These are phyloP conservation scores for Melanchra persicariae DNA, from an alignment of 2,888 invertebrate genomes.

Conservation along the genomic window DNA sequence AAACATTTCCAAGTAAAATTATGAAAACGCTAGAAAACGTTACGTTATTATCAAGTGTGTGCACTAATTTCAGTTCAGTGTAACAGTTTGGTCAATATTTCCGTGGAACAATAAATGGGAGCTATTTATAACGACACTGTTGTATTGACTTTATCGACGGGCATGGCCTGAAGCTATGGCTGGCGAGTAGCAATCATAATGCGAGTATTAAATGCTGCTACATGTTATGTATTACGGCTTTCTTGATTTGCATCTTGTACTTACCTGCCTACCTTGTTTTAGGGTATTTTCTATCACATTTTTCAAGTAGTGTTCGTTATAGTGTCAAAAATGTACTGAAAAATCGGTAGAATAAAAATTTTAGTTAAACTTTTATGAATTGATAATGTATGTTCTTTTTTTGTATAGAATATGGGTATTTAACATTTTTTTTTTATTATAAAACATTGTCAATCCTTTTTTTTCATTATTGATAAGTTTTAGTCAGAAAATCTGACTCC, in stretches of 20 bases:
- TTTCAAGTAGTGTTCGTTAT: neutral
- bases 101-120: slow-evolving; percentile 22
- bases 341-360: no score
- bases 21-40: slow-evolving; percentile 35
- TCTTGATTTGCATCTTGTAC: slow-evolving; percentile 1
- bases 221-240: neutral
- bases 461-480: no score
- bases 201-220: neutral
- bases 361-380: no score
- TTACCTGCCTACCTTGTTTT: neutral
- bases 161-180: slow-evolving; percentile 40
- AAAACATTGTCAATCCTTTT: no score
- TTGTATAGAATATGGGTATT: no score
- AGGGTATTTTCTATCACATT: neutral
- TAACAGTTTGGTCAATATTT: slow-evolving; percentile 30
- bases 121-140: slow-evolving; percentile 50
- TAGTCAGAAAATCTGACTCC: no score
- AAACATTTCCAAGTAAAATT: slow-evolving; percentile 37
- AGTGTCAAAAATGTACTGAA: no score
- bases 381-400: no score
- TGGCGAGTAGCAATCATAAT: slow-evolving; percentile 34
- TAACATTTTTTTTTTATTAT: no score
- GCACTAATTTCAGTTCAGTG: slow-evolving; percentile 37
- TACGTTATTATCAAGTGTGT: slow-evolving; percentile 33
- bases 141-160: slow-evolving; percentile 43